Base-by-base conservation (phyloP, 2,797 vertebrate species). In the Liasis olivaceus region DNA sequence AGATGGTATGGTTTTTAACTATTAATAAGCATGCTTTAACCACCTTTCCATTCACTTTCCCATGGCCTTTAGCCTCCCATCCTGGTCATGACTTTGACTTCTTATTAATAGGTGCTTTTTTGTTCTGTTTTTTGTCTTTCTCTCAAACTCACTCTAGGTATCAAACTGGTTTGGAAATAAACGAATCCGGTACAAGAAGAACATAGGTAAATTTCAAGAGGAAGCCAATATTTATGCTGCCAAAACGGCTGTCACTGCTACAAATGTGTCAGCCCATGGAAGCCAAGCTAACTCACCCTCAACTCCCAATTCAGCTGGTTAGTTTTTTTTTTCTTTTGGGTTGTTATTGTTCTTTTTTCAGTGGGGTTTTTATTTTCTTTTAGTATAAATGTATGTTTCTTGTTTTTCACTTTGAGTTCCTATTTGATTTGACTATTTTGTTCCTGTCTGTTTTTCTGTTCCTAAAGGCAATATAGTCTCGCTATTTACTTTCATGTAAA, bases 91-190 rank as follows among this genome's bases (percentile, higher is more conserved):
- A 0, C 59, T 66, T 93, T 66, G 60, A 58, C 62, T 59, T 54
- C 4, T 54, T 6, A 17, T 91, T 94, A 64, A 91, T 0, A 69
- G 9, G 0, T 91, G 96, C 0, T 59, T 95, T 36, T 87, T 87
- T 96, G 92, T 47, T 86, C 87, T 96, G 92, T 95, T 96, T 91
- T 85, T 96, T 96, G 5, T 96, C 92, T 96, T 96, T 89, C 42
- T 97, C 81, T 97, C 94, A 64, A 94, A 97, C 94, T 96, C 0
- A 0, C 94, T 95, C 94, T 97, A 99, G 99, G 99, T 99, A 98
- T 99, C 99, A 98, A 99, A 99, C 99, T 99, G 99, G 99, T 99
- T 99, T 98, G 99, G 99, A 98, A 99, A 99, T 98, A 99, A 99
- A 98, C 98, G 99, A 98, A 99, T 99, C 98, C 98, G 99, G 98